Conservation (phyloP, 2,797 vertebrate genomes). For the Epinephelus awoara region DNA sequence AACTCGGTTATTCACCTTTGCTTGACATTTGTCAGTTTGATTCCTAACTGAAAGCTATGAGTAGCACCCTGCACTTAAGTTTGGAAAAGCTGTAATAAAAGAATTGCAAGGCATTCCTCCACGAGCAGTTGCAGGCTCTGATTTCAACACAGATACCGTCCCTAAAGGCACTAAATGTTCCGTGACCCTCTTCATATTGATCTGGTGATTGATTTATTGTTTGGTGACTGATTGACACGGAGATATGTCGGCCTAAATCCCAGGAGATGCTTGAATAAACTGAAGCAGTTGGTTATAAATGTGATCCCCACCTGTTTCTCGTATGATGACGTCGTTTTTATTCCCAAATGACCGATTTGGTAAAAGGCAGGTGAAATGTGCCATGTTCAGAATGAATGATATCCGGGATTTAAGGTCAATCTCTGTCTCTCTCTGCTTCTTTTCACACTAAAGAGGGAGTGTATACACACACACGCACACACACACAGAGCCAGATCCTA, state of each 20-base stretch:
- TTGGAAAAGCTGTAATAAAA: not conserved
- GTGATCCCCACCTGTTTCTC: slow-evolving; percentile 47
- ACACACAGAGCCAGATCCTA: slow-evolving; percentile 50
- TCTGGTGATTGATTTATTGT: slow-evolving; percentile 46
- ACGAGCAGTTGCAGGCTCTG: not conserved
- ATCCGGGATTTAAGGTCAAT: slow-evolving; percentile 68
- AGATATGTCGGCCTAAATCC: slow-evolving; percentile 9
- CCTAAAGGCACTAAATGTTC: slow-evolving; percentile 13
- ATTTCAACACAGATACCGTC: not conserved
- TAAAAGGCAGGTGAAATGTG: slow-evolving; percentile 66
- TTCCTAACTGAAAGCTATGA: slow-evolving; percentile 18
- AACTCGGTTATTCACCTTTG: slow-evolving; percentile 37
- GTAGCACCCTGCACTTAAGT: not conserved
- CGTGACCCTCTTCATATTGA: slow-evolving; percentile 41
- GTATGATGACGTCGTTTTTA: slow-evolving; percentile 39
- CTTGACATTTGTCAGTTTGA: slow-evolving; percentile 26
- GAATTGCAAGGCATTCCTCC: not conserved
- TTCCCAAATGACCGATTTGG: slow-evolving; percentile 43
- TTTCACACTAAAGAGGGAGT: slow-evolving; percentile 47
- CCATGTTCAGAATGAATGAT: slow-evolving; percentile 66
- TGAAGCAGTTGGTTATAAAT: slow-evolving; percentile 33
- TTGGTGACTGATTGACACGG: slow-evolving; percentile 57
- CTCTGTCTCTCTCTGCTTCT: slow-evolving; percentile 56
- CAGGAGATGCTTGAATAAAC: slow-evolving; percentile 32
- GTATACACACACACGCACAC: slow-evolving; percentile 10